Conservation (phyloP, 2,888 invertebrate species). For the Patella depressa region DNA sequence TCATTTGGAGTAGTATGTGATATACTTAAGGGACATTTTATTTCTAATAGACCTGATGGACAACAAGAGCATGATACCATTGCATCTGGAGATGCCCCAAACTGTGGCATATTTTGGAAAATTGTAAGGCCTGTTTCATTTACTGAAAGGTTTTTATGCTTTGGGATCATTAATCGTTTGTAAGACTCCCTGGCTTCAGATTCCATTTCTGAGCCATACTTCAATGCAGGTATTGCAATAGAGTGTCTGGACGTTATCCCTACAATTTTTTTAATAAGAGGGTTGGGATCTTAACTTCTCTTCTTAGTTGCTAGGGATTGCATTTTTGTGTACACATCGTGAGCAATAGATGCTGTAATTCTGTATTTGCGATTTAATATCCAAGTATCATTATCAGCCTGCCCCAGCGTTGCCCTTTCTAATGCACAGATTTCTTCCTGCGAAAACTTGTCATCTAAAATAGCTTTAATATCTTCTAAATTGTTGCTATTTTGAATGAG, state of each 20-base stretch:
- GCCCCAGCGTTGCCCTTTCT: neutral
- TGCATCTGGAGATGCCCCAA: constrained; percentile 6
- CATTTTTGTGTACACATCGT: neutral
- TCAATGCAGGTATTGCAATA: neutral
- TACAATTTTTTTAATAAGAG: neutral
- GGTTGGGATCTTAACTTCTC: neutral
- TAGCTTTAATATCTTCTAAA: too few relatives aligned
- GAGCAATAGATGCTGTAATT: constrained; percentile 4
- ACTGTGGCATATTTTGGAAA: neutral
- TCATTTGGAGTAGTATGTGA: neutral
- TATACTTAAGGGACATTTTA: neutral
- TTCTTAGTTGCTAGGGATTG: too few relatives aligned
- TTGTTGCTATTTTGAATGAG: too few relatives aligned
- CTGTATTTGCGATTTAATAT: constrained; percentile 1
- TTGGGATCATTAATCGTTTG: neutral
- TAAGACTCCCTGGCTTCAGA: neutral
- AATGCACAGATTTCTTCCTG: neutral
- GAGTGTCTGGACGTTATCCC: neutral
- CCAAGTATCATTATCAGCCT: constrained; percentile 9
- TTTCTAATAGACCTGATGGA: neutral
- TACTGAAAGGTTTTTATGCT: neutral
- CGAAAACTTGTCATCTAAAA: too few relatives aligned
- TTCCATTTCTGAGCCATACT: constrained; percentile 12
- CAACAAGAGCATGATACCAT: neutral
- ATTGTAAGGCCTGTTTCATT: neutral